Percentiles rank a stretch among this genome's conserved stretches.
Evolutionary conservation across 1,140 invertebrate genomes (phyloP).

Genomic region (Pemphigus obesinymphae): DNA sequence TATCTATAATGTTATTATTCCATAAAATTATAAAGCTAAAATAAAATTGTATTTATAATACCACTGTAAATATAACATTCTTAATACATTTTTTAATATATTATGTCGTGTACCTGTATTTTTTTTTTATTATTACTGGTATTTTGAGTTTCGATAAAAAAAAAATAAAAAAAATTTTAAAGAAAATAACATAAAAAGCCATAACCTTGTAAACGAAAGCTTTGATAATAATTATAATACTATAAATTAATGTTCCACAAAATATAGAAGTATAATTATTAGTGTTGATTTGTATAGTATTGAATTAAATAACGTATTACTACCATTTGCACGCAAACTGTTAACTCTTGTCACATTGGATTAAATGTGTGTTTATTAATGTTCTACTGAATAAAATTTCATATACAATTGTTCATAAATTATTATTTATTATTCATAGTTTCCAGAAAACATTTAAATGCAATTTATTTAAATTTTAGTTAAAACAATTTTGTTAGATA

Average conservation of each 20-base stretch:
- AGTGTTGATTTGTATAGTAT: neutral
- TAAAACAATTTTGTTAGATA: neutral
- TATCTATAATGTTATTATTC: too few species aligned
- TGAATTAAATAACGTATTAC: neutral
- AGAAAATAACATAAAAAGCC: neutral
- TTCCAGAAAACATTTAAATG: neutral
- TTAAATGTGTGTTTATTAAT: neutral
- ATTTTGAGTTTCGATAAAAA: too few species aligned
- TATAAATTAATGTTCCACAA: neutral
- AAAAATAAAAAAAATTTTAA: too few species aligned
- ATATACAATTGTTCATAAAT: neutral
- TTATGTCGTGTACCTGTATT: too few species aligned
- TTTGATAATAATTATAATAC: neutral
- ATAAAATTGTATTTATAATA: too few species aligned
- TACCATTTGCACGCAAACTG: neutral
- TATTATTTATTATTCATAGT: neutral
- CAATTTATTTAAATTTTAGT: neutral
- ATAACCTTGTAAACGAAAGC: neutral
- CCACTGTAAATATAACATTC: too few species aligned
- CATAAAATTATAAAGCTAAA: too few species aligned
- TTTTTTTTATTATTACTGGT: too few species aligned
- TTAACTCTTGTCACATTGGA: constrained; percentile 10
- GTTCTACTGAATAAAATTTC: neutral
- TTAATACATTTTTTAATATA: too few species aligned
- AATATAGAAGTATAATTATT: neutral